phyloP scores from a whole-genome alignment of 2,797 vertebrate species.

The Sebastes iracundus region DNA sequence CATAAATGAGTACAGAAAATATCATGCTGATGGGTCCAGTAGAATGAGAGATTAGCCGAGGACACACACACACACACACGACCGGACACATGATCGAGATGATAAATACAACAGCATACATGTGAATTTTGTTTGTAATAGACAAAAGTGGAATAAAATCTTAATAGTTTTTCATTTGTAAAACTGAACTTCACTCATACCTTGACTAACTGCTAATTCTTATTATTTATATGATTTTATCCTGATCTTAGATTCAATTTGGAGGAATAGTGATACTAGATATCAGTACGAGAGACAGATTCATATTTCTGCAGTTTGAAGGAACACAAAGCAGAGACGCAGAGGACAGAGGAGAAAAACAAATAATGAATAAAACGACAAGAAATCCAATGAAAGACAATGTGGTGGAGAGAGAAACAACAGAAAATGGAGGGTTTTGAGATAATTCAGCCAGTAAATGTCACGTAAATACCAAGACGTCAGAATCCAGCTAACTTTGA shows the following conservation, averaged over 20 bases:
- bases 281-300: background rate
- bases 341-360: background rate
- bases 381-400: constrained; percentile 14
- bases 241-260: background rate
- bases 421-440: background rate
- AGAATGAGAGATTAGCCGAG: background rate
- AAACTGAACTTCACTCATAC: background rate
- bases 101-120: background rate
- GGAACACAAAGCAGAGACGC: background rate
- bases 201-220: background rate
- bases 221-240: background rate
- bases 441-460: constrained; percentile 50
- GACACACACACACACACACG: background rate
- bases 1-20: no score
- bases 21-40: background rate
- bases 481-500: constrained; percentile 26
- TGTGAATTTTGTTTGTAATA: background rate
- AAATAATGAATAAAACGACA: background rate
- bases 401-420: background rate
- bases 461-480: constrained; percentile 60
- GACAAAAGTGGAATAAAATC: background rate
- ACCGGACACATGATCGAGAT: background rate
- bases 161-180: background rate
- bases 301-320: background rate
- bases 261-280: background rate